Percentiles rank a stretch among this genome's conserved stretches.
Conservation (phyloP, 2,113 vertebrate species). For the Trogon melanurus region DNA sequence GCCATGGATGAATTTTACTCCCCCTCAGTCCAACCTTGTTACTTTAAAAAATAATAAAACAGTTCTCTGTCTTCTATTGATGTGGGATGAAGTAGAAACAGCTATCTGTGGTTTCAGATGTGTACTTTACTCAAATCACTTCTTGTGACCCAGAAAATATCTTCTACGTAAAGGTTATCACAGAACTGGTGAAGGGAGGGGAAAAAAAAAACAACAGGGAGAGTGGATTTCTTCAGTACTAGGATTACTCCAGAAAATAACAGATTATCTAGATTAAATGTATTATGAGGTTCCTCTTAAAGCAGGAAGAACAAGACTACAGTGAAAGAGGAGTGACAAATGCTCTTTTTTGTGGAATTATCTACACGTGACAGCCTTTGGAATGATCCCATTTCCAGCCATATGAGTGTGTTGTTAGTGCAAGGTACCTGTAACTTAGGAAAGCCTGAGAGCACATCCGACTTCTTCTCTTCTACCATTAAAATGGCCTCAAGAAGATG, state of each 20-base stretch:
- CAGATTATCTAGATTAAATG: neutral
- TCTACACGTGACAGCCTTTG: neutral
- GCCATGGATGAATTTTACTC: neutral
- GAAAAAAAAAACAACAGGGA: neutral
- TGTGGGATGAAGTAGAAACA: neutral
- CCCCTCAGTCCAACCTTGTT: neutral
- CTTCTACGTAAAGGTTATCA: neutral
- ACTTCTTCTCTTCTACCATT: slow-evolving; percentile 86
- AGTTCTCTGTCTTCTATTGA: neutral
- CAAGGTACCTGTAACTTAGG: slow-evolving; percentile 83
- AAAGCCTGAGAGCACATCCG: slow-evolving; percentile 79
- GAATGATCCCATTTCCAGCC: neutral
- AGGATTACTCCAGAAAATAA: neutral
- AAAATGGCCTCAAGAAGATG: slow-evolving; percentile 85
- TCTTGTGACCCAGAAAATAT: neutral
- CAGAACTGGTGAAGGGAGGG: neutral
- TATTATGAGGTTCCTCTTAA: neutral
- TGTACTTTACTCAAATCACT: neutral
- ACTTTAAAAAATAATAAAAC: neutral
- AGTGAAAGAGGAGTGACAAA: neutral
- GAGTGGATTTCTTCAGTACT: neutral
- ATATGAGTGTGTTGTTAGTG: neutral
- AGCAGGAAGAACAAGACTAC: neutral
- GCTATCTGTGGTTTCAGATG: neutral
- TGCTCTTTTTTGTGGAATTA: neutral